A percentile compares a stretch with the other conserved stretches of the same genome.
Conservation (phyloP, 2,113 vertebrate genomes). For the Aphyosemion australe region DNA sequence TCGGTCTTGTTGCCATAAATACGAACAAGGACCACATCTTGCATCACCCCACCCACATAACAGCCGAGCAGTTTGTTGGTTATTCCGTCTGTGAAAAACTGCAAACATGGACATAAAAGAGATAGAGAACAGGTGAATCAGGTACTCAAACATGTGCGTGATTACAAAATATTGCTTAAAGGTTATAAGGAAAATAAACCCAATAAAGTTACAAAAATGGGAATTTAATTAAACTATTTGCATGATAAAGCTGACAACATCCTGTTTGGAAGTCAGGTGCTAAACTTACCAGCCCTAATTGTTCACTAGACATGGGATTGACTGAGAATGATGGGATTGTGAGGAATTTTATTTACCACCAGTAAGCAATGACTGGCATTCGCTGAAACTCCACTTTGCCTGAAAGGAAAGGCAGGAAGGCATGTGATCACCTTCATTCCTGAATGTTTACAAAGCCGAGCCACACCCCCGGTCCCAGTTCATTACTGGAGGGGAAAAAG, state of each 20-base stretch:
- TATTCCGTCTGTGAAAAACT: constrained; percentile 97
- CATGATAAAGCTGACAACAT: constrained; percentile 8
- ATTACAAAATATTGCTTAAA: too few species aligned
- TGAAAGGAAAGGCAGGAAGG: constrained; percentile 16
- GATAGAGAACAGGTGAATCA: neutral
- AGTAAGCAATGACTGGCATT: constrained; percentile 59
- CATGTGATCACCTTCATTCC: constrained; percentile 45
- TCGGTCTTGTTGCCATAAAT: constrained; percentile 98
- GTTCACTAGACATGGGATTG: constrained; percentile 49
- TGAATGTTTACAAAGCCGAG: constrained; percentile 41
- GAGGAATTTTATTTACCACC: constrained; percentile 75
- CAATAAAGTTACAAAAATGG: neutral
- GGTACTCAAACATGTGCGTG: too few species aligned
- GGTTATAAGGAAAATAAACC: too few species aligned
- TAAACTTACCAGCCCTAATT: constrained; percentile 64
- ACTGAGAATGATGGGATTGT: constrained; percentile 43
- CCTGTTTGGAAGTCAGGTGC: constrained; percentile 1
- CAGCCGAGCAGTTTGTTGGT: constrained; percentile 97
- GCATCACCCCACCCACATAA: constrained; percentile 83
- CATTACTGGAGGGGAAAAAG: neutral
- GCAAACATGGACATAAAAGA: neutral
- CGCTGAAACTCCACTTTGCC: constrained; percentile 64
- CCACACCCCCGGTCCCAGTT: constrained; percentile 38
- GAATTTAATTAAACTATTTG: constrained; percentile 1
- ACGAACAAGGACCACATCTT: constrained; percentile 93